Evolutionary conservation across 2,797 vertebrate genomes (phyloP).

Genomic region (Telmatherina bonti): DNA sequence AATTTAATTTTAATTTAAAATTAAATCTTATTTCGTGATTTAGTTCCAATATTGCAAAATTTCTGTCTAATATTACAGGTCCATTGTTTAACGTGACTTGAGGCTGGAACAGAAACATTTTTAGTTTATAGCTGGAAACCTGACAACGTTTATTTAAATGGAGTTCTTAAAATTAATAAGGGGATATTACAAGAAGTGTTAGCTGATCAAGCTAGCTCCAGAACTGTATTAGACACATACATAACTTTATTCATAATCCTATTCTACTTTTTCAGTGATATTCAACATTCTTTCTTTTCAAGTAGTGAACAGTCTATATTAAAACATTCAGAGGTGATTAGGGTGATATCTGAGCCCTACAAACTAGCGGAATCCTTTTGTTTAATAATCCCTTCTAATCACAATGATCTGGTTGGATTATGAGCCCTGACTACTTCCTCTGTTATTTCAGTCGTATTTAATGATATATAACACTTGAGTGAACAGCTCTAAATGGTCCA

Average conservation of each 20-base stretch:
- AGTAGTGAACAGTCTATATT: background rate
- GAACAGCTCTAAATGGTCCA: background rate
- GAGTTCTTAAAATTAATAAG: too few relatives aligned
- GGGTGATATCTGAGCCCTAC: background rate
- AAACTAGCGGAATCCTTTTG: background rate
- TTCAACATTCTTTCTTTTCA: background rate
- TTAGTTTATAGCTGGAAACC: background rate
- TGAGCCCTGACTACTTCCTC: background rate
- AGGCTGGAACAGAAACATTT: background rate
- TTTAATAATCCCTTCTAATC: background rate
- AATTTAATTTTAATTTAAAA: too few relatives aligned
- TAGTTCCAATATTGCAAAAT: too few relatives aligned
- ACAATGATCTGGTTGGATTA: background rate
- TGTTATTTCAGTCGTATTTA: background rate
- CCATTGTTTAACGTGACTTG: too few relatives aligned
- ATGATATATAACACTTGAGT: background rate
- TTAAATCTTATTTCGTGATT: background rate
- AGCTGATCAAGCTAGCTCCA: too few relatives aligned
- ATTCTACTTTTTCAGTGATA: background rate
- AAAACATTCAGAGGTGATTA: background rate
- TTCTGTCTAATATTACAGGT: too few relatives aligned
- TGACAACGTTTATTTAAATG: background rate
- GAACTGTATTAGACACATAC: background rate
- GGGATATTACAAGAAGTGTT: too few relatives aligned
- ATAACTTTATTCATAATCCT: background rate